phyloP scores from a whole-genome alignment of 2,888 invertebrate species.

The Chaitophorus viminalis region DNA sequence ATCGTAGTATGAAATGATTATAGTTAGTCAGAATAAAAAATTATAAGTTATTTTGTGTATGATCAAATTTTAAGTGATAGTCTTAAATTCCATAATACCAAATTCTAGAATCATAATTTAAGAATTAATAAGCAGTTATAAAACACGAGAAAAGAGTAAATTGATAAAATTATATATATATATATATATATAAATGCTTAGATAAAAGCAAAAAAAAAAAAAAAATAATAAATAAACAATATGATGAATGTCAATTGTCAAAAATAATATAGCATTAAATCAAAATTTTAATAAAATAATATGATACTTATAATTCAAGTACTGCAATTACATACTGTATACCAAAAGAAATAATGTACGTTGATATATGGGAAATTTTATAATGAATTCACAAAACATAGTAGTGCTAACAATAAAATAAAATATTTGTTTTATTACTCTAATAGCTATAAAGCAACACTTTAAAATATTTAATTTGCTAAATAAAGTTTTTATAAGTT shows the following conservation, averaged over 20 bases:
- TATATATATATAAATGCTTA: no score
- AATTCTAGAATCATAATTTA: no score
- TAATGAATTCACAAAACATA: background rate
- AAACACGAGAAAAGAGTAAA: no score
- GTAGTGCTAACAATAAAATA: background rate
- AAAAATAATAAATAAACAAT: no score
- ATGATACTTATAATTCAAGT: background rate
- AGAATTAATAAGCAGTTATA: no score
- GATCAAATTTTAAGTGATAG: no score
- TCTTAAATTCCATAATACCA: no score
- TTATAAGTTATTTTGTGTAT: no score
- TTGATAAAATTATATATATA: no score
- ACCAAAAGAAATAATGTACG: background rate
- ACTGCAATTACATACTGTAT: background rate
- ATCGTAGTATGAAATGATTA: no score
- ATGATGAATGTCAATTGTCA: background rate
- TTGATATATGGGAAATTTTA: background rate
- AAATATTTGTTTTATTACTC: background rate
- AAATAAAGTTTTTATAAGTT: background rate
- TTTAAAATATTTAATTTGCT: slow-evolving; percentile 25
- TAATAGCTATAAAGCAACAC: background rate
- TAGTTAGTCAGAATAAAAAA: no score
- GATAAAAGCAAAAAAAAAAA: no score
- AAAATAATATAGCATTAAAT: background rate
- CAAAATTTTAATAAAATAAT: background rate